Percentiles rank a stretch among this genome's conserved stretches.
Conservation (phyloP, 2,797 vertebrate genomes). For the Chaenodraco wilsoni region DNA sequence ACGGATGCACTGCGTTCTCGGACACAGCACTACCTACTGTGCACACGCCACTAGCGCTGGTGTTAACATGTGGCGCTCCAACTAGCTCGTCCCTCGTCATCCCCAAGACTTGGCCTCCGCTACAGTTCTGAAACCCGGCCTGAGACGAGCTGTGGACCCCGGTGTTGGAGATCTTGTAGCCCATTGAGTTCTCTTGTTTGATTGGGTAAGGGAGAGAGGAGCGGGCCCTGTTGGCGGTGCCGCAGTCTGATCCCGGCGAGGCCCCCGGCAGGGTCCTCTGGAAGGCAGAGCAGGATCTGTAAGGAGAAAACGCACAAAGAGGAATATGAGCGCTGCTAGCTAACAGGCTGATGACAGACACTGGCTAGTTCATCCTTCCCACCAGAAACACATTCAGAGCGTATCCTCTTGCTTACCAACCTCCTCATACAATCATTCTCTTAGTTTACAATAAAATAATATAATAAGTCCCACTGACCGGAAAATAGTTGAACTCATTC, state of each 20-base stretch:
- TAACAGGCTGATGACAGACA: conserved; percentile 74
- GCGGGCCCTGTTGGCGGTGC: conserved; percentile 77
- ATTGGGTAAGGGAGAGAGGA: conserved; percentile 85
- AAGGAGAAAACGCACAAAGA: conserved; percentile 64
- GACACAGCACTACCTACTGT: conserved; percentile 72
- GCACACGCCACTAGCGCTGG: conserved; percentile 44
- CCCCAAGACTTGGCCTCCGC: conserved; percentile 71
- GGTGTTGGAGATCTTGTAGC: conserved; percentile 83
- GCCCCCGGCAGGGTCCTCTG: conserved; percentile 82
- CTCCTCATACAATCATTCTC: conserved; percentile 16
- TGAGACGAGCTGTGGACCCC: conserved; percentile 76
- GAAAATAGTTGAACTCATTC: conserved; percentile 19
- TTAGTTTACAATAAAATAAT: conserved; percentile 32
- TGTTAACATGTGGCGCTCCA: conserved; percentile 81
- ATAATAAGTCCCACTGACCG: conserved; percentile 10
- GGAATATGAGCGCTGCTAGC: conserved; percentile 75
- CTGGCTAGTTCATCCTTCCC: conserved; percentile 65
- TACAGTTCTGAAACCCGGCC: conserved; percentile 68
- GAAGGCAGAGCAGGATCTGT: conserved; percentile 86
- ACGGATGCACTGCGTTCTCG: conserved; percentile 88
- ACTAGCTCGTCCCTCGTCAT: conserved; percentile 76
- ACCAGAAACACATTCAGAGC: conserved; percentile 46
- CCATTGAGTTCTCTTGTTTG: conserved; percentile 91
- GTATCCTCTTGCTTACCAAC: conserved; percentile 14
- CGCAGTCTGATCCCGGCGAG: conserved; percentile 56